Percentiles rank a stretch among this genome's conserved stretches.
These are phyloP conservation scores for Tenualosa ilisha DNA, from an alignment of 2,797 vertebrate genomes.

Conservation along the genomic window DNA sequence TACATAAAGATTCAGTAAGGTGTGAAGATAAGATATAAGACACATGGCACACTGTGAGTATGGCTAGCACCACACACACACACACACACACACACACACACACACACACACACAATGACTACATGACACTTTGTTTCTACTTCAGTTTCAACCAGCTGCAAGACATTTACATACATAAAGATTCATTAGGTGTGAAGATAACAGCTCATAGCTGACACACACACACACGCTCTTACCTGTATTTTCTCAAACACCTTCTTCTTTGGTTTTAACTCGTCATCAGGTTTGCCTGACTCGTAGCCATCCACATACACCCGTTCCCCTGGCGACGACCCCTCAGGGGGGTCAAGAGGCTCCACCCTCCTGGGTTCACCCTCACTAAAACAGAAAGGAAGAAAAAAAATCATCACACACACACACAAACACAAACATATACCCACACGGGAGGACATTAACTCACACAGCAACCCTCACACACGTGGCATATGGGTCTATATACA, in stretches of 20 bases:
- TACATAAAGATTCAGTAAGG: slow-evolving; percentile 1
- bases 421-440: slow-evolving; percentile 81
- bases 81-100: not conserved
- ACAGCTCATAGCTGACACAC: not conserved
- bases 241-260: slow-evolving; percentile 97
- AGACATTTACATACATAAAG: too few species aligned
- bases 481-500: too few species aligned
- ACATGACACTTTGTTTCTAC: too few species aligned
- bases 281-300: slow-evolving; percentile 82
- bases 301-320: slow-evolving; percentile 89
- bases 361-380: slow-evolving; percentile 83
- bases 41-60: too few species aligned
- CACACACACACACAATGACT: too few species aligned
- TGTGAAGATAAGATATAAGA: too few species aligned
- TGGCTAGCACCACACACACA: not conserved
- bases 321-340: slow-evolving; percentile 82
- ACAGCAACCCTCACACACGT: not conserved
- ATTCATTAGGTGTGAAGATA: not conserved
- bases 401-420: slow-evolving; percentile 64
- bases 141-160: too few species aligned
- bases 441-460: slow-evolving; percentile 60
- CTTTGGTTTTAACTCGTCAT: slow-evolving; percentile 93
- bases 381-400: not conserved
- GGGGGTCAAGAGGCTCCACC: slow-evolving; percentile 92
- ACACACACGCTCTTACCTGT: slow-evolving; percentile 75